Evolutionary conservation across 2,113 vertebrate species (phyloP), one percentile per base, ranked within the genome.

Genomic region (Rhadina sibilatrix): DNA sequence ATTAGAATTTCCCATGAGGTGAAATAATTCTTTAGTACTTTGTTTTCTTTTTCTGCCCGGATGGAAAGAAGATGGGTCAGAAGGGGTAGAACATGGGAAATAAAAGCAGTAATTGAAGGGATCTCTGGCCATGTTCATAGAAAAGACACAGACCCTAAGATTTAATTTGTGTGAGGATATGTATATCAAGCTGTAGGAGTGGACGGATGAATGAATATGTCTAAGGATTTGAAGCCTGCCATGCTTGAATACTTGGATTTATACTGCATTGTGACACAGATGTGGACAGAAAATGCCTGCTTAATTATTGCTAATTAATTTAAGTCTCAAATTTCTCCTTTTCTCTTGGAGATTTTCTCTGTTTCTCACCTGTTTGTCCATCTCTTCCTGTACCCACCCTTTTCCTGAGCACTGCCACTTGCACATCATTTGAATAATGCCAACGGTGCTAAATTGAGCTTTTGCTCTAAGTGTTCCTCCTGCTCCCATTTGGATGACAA

Each of bases 401-500:
- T 40, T 70, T 56, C 31, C 83, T 72, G 68, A 72, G 71, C 30
- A 18, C 5, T 66, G 49, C 25, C 78, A 49, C 83, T 91, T 93
- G 60, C 28, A 66, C 87, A 75, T 72, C 11, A 30, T 70, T 86
- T 94, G 66, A 86, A 38, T 85, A 89, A 94, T 15, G 31, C 25
- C 71, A 89, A 72, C n/a, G 17, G 74, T 60, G 50, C 25, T 77
- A 91, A 94, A 74, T 21, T 37, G 84, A 89, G 63, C 35, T 83
- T 49, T 81, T 91, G 72, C 31, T 35, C 30, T 46, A 24, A 83
- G 21, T 63, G 50, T 63, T 93, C 78, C 50, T 89, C 86, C 33
- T 59, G 64, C 87, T 91, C 74, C 8, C 61, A 66, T 95, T 96
- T 91, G 71, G 77, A 93, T 93, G 91, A 91, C 84, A 95, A 83